These are phyloP conservation scores for Allobates femoralis DNA, from an alignment of 2,797 vertebrate genomes.

Conservation along the genomic window DNA sequence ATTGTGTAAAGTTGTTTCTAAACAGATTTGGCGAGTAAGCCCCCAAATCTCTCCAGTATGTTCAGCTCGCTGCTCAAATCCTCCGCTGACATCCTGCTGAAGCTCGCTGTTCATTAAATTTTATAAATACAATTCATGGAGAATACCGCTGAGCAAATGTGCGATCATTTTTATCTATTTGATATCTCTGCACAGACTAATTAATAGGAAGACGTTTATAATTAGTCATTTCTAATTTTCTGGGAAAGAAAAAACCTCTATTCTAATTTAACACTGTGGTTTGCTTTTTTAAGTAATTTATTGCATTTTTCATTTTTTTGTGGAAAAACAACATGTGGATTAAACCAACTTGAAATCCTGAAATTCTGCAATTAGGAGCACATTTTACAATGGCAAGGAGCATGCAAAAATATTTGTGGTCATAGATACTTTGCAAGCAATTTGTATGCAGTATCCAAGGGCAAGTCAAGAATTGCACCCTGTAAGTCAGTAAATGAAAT, in stretches of 20 bases:
- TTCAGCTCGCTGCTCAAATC: conserved; percentile 10
- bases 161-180: neutral
- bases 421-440: too few relatives aligned
- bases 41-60: conserved; percentile 14
- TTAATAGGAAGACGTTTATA: neutral
- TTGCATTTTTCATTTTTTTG: neutral
- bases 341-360: neutral
- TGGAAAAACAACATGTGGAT: neutral
- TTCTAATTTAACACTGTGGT: neutral
- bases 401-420: too few relatives aligned
- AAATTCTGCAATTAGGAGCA: too few relatives aligned
- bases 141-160: neutral
- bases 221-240: conserved; percentile 13
- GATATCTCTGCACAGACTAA: neutral
- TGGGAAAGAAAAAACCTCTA: neutral
- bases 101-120: conserved; percentile 13
- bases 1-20: neutral
- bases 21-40: conserved; percentile 20
- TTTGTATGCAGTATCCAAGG: too few relatives aligned
- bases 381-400: too few relatives aligned
- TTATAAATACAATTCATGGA: conserved; percentile 4
- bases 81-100: conserved; percentile 7
- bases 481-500: too few relatives aligned
- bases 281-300: neutral
- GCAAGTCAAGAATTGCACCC: too few relatives aligned